Base-by-base conservation (phyloP, 2,113 vertebrate species). In the Chloropsis cyanopogon region DNA sequence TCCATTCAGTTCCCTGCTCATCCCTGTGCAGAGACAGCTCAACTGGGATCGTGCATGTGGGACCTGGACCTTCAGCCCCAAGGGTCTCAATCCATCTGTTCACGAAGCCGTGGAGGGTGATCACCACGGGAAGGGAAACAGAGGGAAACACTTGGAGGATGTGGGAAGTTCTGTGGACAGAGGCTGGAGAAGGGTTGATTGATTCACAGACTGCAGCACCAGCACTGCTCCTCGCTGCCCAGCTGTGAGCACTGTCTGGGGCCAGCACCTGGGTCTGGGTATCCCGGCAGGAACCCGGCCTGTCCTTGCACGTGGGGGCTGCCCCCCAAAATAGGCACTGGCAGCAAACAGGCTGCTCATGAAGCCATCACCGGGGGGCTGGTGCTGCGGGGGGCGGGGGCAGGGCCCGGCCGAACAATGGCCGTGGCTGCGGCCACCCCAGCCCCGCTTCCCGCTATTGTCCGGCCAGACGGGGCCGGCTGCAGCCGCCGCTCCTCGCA, bases 371-470 rank as follows among this genome's bases (percentile, higher is more conserved):
- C 11, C 1, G 0, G 9, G 50, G 73, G 64, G 73, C 79, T 79
- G 50, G 41, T 95, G 92, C 70, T 41, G 77, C 3, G 4, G 73
- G 65, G 88, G 69, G 37, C 6, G 1, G 71, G 95, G 92, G 94
- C 88, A 95, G 82, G 6, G 60, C 90, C 93, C 18, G 1, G 85
- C 25, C 0, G 2, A 95, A 97, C 96, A 97, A 97, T 96, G 49
- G 92, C 85, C 92, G 12, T 4, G 10, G 25, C 84, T 2, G 37
- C 16, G 60, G 92, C 92, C 42, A 10, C 90, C 18, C 8, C 76
- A 90, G 94, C 88, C 85, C 14, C 2, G 60, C 95, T 98, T 98
- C 98, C 98, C 88, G 18, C 90, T 76, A 98, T 98, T 98, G 98
- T 98, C 96, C 39, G 0, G 88, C 92, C 88, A 82, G 68, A 60